Base-by-base conservation (phyloP, 1,140 invertebrate genomes). In the Wasmannia auropunctata region DNA sequence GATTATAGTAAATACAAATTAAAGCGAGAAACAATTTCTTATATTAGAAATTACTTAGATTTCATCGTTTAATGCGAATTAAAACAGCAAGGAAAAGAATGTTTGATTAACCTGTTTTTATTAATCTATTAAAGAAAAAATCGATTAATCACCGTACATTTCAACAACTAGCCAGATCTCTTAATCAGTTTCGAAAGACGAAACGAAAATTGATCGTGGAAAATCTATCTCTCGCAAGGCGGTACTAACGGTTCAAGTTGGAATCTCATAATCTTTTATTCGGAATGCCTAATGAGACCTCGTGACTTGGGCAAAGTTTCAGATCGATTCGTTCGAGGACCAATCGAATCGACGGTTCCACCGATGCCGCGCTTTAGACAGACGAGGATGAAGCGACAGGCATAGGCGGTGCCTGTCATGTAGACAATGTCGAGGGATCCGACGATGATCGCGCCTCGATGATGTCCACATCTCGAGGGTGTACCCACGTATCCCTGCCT, bases 391-490 rank as follows among this genome's bases (percentile, higher is more conserved):
- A 37, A 43, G 67, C 25, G 40, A 34, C 28, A 19, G 76, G 14
- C 19, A 51, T 11, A 40, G n/a, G 14, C 19, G 34, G 22, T n/a
- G n/a, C n/a, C n/a, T n/a, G n/a, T n/a, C n/a, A n/a, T n/a, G n/a
- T 22, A 43, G 22, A 43, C 34, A 40, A 67, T 60, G 75, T 77
- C 63, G 34, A 28, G n/a, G 25, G 37, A 49, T 28, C 22, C 19
- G 43, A 51, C 22, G 63, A 16, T 81, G 51, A 83, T 72, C 22
- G 51, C 37, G 28, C 43, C 60, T 56, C 25, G 81, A 75, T 85
- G 28, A 83, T 83, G 54, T 72, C 7, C 54, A 40, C 34, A n/a
- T n/a, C n/a, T n/a, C 37, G n/a, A 58, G n/a, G 67, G 16, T 84
- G 49, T 49, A 63, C 37, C 25, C 43, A n/a, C n/a, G 25, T 40